Base-by-base conservation (phyloP, 2,888 invertebrate genomes). In the Xanthia togata region DNA sequence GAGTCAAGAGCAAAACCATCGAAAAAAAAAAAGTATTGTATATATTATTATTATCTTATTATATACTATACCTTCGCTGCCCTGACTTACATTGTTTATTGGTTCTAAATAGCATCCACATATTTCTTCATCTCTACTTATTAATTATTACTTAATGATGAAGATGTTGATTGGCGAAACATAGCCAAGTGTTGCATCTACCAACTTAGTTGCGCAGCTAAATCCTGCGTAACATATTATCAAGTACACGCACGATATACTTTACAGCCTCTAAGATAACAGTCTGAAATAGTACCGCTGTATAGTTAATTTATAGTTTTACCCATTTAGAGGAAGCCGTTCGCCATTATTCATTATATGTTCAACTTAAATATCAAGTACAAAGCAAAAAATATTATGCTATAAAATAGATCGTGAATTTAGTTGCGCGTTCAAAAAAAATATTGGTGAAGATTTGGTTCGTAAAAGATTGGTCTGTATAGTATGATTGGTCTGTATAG, bases 211-310 rank as follows among this genome's bases (percentile, higher is more conserved):
- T 82, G 72, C 78, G 63, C 14, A 41, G n/a, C 67, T 47, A 23
- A 35, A 4, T 26, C 41, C 62, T 82, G 72, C 78, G 82, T 31
- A 78, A 63, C n/a, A 38, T 57, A 69, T 63, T 63, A 81, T 78
- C 74, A 73, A 23, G 17, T 73, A n/a, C 74, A 78, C 44, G 50
- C 81, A 59, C 41, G 59, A 78, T 81, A 74, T 64, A 81, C 31
- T 81, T 81, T 57, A 80, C 50, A 74, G n/a, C 50, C 26, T 57
- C 23, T 57, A 78, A 80, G 63, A 64, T 74, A 80, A 63, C 62
- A n/a, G 63, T 14, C 26, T 44, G 31, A 57, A 41, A 55, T 57
- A 47, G 44, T 55, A 73, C 31, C 31, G 55, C 23, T 73, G 47
- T 35, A 6, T 26, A 14, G 9, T 9, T 80, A 57, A 80, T 79